Percentiles rank a stretch among this genome's conserved stretches.
Conservation (phyloP, 2,888 invertebrate species). For the Merodon equestris region DNA sequence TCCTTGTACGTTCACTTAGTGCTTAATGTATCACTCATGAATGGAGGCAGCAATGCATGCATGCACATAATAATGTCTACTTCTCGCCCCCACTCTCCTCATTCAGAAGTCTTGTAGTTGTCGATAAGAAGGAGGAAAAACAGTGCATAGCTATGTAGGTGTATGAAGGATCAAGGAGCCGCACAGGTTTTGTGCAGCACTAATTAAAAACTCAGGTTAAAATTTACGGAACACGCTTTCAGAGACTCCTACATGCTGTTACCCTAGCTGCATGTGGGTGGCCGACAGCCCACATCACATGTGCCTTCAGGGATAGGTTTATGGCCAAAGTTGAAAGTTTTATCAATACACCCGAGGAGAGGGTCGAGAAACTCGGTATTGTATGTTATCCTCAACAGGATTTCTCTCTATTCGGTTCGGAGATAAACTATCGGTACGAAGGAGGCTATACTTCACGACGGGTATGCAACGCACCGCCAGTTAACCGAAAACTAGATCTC, state of each 20-base stretch:
- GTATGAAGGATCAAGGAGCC: slow-evolving; percentile 45
- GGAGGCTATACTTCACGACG: neutral
- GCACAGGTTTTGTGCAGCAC: slow-evolving; percentile 51
- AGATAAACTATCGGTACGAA: slow-evolving; percentile 34
- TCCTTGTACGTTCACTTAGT: slow-evolving; percentile 67
- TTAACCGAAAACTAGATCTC: slow-evolving; percentile 9
- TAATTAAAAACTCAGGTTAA: slow-evolving; percentile 68
- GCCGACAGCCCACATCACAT: neutral
- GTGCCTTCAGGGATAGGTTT: slow-evolving; percentile 24
- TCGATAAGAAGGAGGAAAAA: neutral
- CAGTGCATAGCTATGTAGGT: neutral
- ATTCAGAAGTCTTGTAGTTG: slow-evolving; percentile 4
- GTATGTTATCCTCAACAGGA: slow-evolving; percentile 11
- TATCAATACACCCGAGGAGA: slow-evolving; percentile 56
- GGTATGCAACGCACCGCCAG: slow-evolving; percentile 29
- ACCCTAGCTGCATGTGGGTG: too few species aligned
- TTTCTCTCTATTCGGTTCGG: neutral
- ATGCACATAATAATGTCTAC: slow-evolving; percentile 67
- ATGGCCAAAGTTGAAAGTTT: slow-evolving; percentile 64
- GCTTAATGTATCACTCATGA: slow-evolving; percentile 68
- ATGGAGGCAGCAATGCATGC: slow-evolving; percentile 64
- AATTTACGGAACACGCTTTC: slow-evolving; percentile 58
- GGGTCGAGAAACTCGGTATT: too few species aligned
- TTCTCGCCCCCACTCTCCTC: slow-evolving; percentile 37
- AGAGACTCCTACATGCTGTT: too few species aligned